Base-by-base conservation (phyloP, 2,888 invertebrate genomes). In the Dryobotodes eremita region DNA sequence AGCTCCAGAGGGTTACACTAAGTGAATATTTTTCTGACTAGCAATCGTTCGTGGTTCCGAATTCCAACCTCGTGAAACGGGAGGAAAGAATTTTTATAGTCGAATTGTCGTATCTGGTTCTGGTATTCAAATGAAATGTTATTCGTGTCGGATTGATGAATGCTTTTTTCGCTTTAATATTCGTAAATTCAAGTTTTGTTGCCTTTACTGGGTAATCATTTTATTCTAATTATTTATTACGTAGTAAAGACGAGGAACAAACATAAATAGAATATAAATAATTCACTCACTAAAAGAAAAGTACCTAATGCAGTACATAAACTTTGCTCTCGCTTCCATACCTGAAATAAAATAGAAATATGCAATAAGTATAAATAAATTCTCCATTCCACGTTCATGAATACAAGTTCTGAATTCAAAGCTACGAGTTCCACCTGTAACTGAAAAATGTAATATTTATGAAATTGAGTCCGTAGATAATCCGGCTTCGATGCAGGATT, bases 11-110 rank as follows among this genome's bases (percentile, higher is more conserved):
- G 89, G 90, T 86, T 84, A 85, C 86, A 87, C 88, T 92, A 92
- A 93, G 92, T 93, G 93, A 93, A 94, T 94, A 94, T 94, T 93
- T 93, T 92, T 92, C 84, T 85, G 79, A 66, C 75, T 83, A 46
- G 70, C 84, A 86, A 85, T 83, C 86, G 85, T 75, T 77, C 76
- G 80, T 75, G 73, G 82, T 84, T 87, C 78, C 80, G 71, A 79
- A 69, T 76, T 82, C 71, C 77, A 53, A 77, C 59, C 79, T 79
- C 78, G 83, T 83, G 79, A 82, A 75, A 86, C 53, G 80, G 26
- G 53, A 77, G 57, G n/a, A 64, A 79, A 61, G 59, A 79, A 13
- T 77, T 65, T 72, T 55, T 82, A 48, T 66, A 75, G 68, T 65
- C 65, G 36, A 76, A 76, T 70, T 64, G 42, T 76, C 66, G 57